These are phyloP conservation scores for Ferrisia virgata DNA, from an alignment of 2,888 invertebrate species.

Conservation along the genomic window DNA sequence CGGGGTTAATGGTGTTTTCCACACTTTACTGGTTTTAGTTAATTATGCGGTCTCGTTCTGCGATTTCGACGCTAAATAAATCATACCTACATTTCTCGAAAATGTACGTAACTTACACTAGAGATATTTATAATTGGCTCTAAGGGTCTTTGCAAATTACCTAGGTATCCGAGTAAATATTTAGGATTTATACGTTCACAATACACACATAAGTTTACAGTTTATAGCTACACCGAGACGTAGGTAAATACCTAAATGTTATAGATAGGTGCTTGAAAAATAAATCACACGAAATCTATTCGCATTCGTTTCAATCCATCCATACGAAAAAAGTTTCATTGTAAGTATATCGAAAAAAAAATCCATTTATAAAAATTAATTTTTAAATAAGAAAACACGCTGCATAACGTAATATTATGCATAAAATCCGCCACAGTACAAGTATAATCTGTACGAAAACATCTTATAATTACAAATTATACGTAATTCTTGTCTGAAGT, in stretches of 20 bases:
- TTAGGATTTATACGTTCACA: neutral
- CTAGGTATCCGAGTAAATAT: neutral
- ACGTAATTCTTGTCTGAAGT: neutral
- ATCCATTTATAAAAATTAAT: neutral
- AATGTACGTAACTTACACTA: neutral
- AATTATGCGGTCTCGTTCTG: neutral
- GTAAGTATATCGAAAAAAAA: neutral
- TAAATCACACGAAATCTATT: neutral
- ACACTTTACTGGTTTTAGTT: neutral
- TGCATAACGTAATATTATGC: neutral
- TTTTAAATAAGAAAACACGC: neutral
- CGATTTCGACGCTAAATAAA: neutral
- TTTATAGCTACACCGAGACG: too few relatives aligned
- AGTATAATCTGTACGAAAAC: neutral
- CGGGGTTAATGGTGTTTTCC: neutral
- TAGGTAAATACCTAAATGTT: too few relatives aligned
- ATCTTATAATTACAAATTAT: neutral
- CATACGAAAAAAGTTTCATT: neutral
- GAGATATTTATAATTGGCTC: neutral
- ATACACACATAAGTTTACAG: too few relatives aligned
- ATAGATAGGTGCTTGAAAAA: neutral
- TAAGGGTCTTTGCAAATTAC: neutral
- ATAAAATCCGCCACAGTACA: neutral
- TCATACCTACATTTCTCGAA: neutral
- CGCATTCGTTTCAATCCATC: neutral